Conservation (phyloP, 2,113 vertebrate species). For the Turnix velox region DNA sequence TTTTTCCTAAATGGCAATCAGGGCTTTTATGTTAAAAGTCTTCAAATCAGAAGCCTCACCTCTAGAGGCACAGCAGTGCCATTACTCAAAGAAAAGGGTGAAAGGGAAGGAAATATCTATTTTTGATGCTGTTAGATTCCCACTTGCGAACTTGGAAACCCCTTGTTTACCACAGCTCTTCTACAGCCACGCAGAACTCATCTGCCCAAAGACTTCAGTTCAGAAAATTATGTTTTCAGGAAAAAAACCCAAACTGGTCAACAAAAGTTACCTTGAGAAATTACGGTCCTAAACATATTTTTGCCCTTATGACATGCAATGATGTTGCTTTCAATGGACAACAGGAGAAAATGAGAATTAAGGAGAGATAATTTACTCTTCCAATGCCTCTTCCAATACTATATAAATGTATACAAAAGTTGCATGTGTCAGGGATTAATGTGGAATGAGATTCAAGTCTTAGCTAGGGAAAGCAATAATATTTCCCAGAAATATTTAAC, state of each 20-base stretch:
- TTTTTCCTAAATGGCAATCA: not conserved
- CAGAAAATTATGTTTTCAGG: not conserved
- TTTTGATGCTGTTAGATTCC: slow-evolving; percentile 6
- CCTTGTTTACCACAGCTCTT: slow-evolving; percentile 2
- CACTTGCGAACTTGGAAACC: not conserved
- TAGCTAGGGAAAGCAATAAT: not conserved
- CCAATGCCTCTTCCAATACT: not conserved
- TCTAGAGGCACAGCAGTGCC: slow-evolving; percentile 12
- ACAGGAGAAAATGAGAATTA: not conserved
- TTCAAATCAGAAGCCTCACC: not conserved
- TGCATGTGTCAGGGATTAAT: not conserved
- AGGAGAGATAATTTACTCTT: not conserved
- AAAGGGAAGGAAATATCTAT: not conserved
- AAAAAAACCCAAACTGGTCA: not conserved
- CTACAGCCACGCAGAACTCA: not conserved
- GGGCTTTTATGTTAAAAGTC: slow-evolving; percentile 17
- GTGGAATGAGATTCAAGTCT: not conserved
- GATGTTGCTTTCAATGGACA: not conserved
- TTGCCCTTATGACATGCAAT: not conserved
- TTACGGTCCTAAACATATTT: not conserved
- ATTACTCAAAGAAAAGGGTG: not conserved
- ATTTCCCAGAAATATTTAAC: not conserved
- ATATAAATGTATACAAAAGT: not conserved
- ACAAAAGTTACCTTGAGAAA: not conserved
- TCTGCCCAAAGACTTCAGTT: not conserved